Evolutionary conservation across 1,140 invertebrate species (phyloP).

Genomic region (Bombyx mori): DNA sequence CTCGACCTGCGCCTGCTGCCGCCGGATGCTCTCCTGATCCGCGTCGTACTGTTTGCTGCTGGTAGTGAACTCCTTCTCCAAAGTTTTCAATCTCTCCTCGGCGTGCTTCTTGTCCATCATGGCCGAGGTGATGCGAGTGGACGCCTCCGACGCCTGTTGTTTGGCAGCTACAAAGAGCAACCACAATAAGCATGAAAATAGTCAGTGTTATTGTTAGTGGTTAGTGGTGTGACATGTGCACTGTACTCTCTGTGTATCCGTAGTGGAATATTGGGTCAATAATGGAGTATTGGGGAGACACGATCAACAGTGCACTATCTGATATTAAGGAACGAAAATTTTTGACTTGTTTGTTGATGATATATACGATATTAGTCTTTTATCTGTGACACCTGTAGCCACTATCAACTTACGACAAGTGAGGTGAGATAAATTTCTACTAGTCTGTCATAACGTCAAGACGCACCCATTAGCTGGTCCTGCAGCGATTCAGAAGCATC

Average conservation of each 20-base stretch:
- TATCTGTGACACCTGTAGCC: too few relatives aligned
- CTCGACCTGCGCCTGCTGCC: conserved; percentile 76
- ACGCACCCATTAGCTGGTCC: conserved; percentile 87
- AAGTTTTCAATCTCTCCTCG: conserved; percentile 77
- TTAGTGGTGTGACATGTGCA: too few relatives aligned
- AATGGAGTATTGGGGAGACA: too few relatives aligned
- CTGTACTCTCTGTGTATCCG: too few relatives aligned
- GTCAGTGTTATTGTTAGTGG: too few relatives aligned
- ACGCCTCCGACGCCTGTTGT: conserved; percentile 80
- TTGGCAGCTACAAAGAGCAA: conserved; percentile 75
- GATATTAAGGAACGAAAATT: too few relatives aligned
- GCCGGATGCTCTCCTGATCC: conserved; percentile 77
- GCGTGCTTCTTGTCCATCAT: conserved; percentile 84
- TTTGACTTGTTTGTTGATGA: too few relatives aligned
- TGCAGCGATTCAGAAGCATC: conserved; percentile 89
- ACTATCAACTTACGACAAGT: too few relatives aligned
- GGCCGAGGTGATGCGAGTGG: conserved; percentile 85
- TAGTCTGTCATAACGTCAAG: not conserved
- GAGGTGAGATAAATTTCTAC: too few relatives aligned
- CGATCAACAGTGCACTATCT: too few relatives aligned
- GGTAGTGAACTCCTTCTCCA: conserved; percentile 78
- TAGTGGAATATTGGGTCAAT: too few relatives aligned
- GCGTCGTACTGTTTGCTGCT: conserved; percentile 81
- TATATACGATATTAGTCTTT: too few relatives aligned
- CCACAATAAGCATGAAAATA: conserved; percentile 2